Conservation (phyloP, 2,113 vertebrate species). For the Macaca nemestrina region DNA sequence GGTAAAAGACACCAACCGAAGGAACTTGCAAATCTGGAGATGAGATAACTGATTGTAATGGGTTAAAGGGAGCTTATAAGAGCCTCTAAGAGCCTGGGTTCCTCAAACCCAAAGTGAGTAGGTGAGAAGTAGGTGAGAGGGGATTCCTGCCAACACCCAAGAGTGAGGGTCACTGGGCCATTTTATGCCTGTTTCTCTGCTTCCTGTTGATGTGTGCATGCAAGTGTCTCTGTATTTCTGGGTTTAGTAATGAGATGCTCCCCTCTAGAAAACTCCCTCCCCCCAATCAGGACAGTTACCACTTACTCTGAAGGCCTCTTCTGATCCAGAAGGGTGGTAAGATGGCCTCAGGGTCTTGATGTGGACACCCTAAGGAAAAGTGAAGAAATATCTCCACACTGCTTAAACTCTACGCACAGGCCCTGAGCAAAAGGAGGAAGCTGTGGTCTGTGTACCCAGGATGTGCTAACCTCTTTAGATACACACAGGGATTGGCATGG, state of each 20-base stretch:
- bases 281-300: too few relatives aligned
- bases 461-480: conserved; percentile 73
- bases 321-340: neutral
- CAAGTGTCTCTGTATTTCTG: neutral
- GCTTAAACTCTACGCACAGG: conserved; percentile 57
- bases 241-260: neutral
- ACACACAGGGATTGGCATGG: conserved; percentile 48
- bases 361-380: conserved; percentile 68
- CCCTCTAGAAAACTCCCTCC: neutral
- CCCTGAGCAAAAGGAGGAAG: conserved; percentile 74
- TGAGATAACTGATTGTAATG: conserved; percentile 73
- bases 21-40: conserved; percentile 81
- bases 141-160: neutral
- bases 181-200: neutral
- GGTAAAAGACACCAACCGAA: conserved; percentile 73
- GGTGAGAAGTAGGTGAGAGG: neutral
- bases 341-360: conserved; percentile 43
- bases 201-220: neutral
- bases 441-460: conserved; percentile 75
- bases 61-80: conserved; percentile 30
- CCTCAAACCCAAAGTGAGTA: neutral
- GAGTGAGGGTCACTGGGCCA: neutral
- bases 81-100: neutral
- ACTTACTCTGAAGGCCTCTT: neutral
- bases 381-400: conserved; percentile 60